Conservation (phyloP, 2,797 vertebrate species). For the Ceryle rudis region DNA sequence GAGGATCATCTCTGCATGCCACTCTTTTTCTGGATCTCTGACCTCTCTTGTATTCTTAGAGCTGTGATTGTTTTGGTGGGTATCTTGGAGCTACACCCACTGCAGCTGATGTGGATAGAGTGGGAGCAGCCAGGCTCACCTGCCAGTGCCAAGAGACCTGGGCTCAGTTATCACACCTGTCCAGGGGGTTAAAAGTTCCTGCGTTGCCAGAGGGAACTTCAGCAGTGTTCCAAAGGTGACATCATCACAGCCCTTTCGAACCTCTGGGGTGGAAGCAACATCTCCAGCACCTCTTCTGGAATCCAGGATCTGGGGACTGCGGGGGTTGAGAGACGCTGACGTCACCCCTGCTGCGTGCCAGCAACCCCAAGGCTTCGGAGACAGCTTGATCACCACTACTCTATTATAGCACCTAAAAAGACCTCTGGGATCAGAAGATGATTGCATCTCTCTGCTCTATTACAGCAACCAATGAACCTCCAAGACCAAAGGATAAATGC, state of each 20-base stretch:
- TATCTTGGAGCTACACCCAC: neutral
- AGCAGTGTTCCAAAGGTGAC: neutral
- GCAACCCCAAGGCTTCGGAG: slow-evolving; percentile 37
- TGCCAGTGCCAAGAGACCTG: neutral
- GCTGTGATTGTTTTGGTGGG: neutral
- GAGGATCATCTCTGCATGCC: neutral
- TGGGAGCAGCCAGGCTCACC: neutral
- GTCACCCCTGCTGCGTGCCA: neutral
- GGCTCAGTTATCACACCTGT: neutral
- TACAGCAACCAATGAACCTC: slow-evolving; percentile 54
- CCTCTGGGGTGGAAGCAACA: neutral
- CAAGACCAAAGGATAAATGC: slow-evolving; percentile 54
- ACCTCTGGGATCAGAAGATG: slow-evolving; percentile 46
- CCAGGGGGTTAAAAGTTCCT: neutral
- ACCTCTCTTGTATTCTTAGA: neutral
- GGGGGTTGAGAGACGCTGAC: slow-evolving; percentile 26
- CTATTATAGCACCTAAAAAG: slow-evolving; percentile 60
- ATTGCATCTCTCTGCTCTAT: slow-evolving; percentile 52
- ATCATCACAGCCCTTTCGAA: neutral
- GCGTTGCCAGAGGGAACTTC: neutral
- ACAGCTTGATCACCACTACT: slow-evolving; percentile 46
- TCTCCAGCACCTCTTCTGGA: slow-evolving; percentile 11
- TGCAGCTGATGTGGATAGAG: neutral
- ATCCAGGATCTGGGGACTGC: neutral
- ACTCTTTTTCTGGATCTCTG: neutral